Percentiles rank a stretch among this genome's conserved stretches.
Evolutionary conservation across 2,888 invertebrate species (phyloP).

Genomic region (Oasisia sp.): DNA sequence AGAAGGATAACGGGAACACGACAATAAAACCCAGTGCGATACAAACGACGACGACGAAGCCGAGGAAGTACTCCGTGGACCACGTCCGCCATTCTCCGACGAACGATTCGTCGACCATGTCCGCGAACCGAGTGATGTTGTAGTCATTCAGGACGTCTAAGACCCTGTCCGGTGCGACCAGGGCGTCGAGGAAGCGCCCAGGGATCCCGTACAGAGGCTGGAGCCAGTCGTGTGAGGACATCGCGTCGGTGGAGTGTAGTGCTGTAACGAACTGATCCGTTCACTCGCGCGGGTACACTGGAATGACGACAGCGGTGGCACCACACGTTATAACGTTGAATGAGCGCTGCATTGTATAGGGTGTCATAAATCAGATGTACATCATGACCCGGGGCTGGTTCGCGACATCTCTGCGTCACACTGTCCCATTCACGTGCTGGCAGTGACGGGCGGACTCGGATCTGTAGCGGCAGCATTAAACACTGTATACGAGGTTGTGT

Average conservation of each 20-base stretch:
- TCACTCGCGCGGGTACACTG: neutral
- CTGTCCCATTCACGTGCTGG: no score
- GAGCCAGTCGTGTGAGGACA: neutral
- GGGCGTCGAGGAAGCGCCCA: neutral
- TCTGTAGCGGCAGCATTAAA: neutral
- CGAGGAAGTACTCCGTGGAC: neutral
- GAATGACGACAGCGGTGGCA: neutral
- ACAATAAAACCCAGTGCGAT: neutral
- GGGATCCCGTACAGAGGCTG: neutral
- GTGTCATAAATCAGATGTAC: neutral
- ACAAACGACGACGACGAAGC: neutral
- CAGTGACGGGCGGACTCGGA: no score
- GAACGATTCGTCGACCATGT: neutral
- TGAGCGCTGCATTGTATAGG: neutral
- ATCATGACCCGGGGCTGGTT: no score
- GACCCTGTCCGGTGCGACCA: neutral
- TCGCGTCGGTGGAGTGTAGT: neutral
- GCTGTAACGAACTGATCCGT: neutral
- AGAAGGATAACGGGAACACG: neutral
- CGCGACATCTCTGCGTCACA: no score
- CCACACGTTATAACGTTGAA: neutral
- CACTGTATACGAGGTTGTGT: neutral
- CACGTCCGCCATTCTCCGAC: neutral
- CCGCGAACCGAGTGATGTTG: neutral
- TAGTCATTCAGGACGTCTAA: neutral